Conservation (phyloP, 2,797 vertebrate genomes). For the Tangara arthus region DNA sequence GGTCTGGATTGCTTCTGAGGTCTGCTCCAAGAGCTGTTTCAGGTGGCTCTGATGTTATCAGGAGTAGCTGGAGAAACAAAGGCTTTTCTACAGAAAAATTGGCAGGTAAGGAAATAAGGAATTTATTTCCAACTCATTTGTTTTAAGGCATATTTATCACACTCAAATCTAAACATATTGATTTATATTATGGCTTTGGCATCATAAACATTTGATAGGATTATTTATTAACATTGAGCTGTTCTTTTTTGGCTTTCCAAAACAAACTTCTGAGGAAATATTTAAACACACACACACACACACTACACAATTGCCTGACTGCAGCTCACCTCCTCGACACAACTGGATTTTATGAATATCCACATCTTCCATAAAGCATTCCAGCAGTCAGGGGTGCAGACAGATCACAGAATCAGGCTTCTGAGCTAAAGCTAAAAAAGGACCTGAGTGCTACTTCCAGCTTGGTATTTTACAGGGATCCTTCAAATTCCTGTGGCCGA, state of each 20-base stretch:
- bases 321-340: neutral
- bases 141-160: slow-evolving; percentile 27
- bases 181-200: slow-evolving; percentile 48
- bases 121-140: slow-evolving; percentile 31
- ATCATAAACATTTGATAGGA: slow-evolving; percentile 41
- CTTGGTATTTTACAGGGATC: slow-evolving; percentile 7
- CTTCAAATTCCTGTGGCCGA: slow-evolving; percentile 26
- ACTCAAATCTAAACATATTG: neutral
- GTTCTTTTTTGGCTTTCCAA: slow-evolving; percentile 29
- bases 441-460: neutral
- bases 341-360: neutral
- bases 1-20: neutral
- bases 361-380: neutral
- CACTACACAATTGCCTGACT: neutral
- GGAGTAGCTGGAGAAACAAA: slow-evolving; percentile 9
- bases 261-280: neutral
- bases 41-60: slow-evolving; percentile 35
- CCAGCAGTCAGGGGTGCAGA: neutral
- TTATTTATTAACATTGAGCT: slow-evolving; percentile 27
- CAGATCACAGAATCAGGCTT: neutral
- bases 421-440: neutral
- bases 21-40: slow-evolving; percentile 6
- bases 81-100: slow-evolving; percentile 16
- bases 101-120: slow-evolving; percentile 15
- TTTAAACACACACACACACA: neutral